phyloP scores from a whole-genome alignment of 2,888 invertebrate genomes.

The Zootermopsis nevadensis region DNA sequence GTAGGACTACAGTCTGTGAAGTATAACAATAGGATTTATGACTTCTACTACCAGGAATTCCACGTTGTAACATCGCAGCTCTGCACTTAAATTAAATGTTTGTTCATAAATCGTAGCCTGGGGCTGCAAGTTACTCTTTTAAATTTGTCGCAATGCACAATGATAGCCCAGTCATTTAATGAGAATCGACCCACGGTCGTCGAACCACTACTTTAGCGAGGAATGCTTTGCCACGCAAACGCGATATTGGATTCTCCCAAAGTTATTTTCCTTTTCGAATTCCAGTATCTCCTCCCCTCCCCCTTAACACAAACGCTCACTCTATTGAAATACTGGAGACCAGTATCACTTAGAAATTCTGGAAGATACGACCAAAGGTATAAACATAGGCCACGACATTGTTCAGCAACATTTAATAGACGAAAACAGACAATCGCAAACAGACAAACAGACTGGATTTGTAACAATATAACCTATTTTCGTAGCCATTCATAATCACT shows the following conservation, averaged over 20 bases:
- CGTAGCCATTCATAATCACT: too few species aligned
- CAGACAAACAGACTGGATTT: too few species aligned
- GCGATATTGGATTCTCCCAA: slow-evolving; percentile 37
- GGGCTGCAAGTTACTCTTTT: neutral
- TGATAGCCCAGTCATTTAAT: too few species aligned
- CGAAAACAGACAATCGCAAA: too few species aligned
- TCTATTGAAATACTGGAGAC: slow-evolving; percentile 11
- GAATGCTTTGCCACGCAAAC: slow-evolving; percentile 18
- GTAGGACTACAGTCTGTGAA: too few species aligned
- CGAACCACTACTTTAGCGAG: neutral
- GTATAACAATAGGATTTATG: too few species aligned
- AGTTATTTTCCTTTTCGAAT: slow-evolving; percentile 38
- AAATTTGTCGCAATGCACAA: neutral
- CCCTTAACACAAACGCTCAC: neutral
- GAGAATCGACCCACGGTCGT: neutral
- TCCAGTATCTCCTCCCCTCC: neutral
- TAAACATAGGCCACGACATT: neutral
- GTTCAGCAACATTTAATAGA: too few species aligned
- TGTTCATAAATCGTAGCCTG: too few species aligned
- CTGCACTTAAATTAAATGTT: too few species aligned
- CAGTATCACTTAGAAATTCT: slow-evolving; percentile 25
- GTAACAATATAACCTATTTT: too few species aligned
- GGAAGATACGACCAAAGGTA: neutral
- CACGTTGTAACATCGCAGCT: too few species aligned
- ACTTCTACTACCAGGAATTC: too few species aligned